Base-by-base conservation (phyloP, 2,888 invertebrate genomes). In the Rugalucina vietnamica region DNA sequence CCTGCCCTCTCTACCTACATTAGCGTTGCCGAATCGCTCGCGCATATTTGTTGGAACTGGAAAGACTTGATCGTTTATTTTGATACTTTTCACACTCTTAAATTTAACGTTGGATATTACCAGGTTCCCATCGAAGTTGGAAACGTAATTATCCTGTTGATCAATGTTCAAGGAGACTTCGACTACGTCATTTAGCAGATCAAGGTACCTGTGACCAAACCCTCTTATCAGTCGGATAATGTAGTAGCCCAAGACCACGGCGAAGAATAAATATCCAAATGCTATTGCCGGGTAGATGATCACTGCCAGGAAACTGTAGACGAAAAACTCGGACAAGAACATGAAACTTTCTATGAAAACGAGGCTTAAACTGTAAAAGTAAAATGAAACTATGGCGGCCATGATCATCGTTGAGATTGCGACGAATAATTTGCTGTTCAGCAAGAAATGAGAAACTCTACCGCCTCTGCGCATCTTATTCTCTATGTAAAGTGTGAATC, bases 231-330 rank as follows among this genome's bases (percentile, higher is more conserved):
- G 74, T 18, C 73, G 78, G 32, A 75, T 65, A 14, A 81, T 57
- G 32, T 85, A 85, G 29, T 85, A 85, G 2, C 78, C 3, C 14
- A 81, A 39, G 14, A 43, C 76, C 1, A 78, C 36, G 24, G 50
- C 72, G 43, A 79, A 85, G 37, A 85, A 85, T 36, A 85, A 65
- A 37, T 81, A 85, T 0, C 85, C 85, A 36, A 85, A 85, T 18
- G 85, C 70, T 21, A 49, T 43, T 4, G 85, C 70, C 0, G 85
- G 85, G 18, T 76, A 85, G 0, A 85, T 34, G 12, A 85, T 76
- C 0, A 85, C 73, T 0, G 85, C 54, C 32, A 81, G 32, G 27
- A 81, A 81, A 39, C 79, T 39, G 43, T 81, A 81, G 8, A 81
- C 76, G 24, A 85, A 10, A 18, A 85, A 49, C 32, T 81, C 60